Percentiles rank a stretch among this genome's conserved stretches.
phyloP scores from a whole-genome alignment of 2,797 vertebrate genomes.

The Perodicticus potto region DNA sequence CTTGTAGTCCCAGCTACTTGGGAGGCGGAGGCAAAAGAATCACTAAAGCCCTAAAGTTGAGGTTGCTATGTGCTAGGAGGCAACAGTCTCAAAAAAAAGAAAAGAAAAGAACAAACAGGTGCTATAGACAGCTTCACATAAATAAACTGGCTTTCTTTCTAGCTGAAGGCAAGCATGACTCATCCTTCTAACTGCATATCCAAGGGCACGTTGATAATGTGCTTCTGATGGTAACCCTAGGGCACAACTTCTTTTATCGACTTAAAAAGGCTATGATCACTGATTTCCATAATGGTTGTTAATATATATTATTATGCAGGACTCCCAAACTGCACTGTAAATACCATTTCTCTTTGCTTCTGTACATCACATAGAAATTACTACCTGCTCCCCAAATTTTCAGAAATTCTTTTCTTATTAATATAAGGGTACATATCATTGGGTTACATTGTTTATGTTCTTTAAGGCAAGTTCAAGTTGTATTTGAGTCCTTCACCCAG shows the following conservation, averaged over 20 bases:
- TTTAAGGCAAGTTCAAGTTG: too few species aligned
- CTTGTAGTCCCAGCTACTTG: too few species aligned
- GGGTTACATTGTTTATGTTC: too few species aligned
- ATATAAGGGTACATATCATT: too few species aligned
- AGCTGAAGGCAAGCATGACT: neutral
- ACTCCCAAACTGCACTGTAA: neutral
- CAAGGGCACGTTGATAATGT: neutral
- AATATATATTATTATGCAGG: neutral
- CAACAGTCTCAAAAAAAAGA: too few species aligned
- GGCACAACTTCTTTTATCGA: neutral
- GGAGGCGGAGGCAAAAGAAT: too few species aligned
- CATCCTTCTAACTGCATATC: neutral
- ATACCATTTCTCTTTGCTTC: neutral
- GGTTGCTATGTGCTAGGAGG: too few species aligned
- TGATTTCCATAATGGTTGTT: neutral
- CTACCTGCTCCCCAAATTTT: neutral
- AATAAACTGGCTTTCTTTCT: neutral
- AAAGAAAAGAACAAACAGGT: too few species aligned
- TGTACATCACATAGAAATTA: neutral
- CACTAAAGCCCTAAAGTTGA: too few species aligned
- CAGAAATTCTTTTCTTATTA: neutral
- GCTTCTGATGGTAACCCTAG: neutral
- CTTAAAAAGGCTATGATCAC: neutral
- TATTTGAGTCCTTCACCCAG: too few species aligned
- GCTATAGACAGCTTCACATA: neutral